phyloP scores from a whole-genome alignment of 2,888 invertebrate genomes.

The Oeneis ivallda region DNA sequence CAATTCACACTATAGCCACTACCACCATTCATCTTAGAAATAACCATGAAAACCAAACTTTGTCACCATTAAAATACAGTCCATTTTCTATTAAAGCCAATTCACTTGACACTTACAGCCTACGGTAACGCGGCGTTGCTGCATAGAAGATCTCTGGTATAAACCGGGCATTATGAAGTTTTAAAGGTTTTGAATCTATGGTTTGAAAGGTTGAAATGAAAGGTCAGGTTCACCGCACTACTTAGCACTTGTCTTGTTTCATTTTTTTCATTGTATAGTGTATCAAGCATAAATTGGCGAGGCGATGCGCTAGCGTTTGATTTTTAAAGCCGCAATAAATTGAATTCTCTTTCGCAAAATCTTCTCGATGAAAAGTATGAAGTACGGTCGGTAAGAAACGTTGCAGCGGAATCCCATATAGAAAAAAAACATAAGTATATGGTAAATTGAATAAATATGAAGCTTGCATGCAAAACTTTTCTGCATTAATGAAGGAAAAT shows the following conservation, averaged over 20 bases:
- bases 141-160: conserved; percentile 65
- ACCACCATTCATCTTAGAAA: neutral
- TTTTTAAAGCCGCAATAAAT: neutral
- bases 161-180: conserved; percentile 64
- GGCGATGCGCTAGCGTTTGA: neutral
- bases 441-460: no score
- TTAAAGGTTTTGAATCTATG: conserved; percentile 42
- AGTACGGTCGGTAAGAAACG: neutral
- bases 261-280: conserved; percentile 32
- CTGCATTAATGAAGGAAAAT: neutral
- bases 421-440: neutral
- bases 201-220: conserved; percentile 53
- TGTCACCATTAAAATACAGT: conserved; percentile 33
- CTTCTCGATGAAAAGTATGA: neutral
- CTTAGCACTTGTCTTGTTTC: conserved; percentile 56
- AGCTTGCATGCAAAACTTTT: neutral
- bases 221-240: conserved; percentile 67
- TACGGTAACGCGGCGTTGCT: conserved; percentile 61
- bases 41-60: conserved; percentile 5
- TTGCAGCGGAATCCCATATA: neutral
- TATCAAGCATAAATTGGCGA: neutral
- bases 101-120: conserved; percentile 62
- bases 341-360: neutral
- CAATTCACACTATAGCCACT: neutral
- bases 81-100: neutral